These are phyloP conservation scores for Rallus limicola DNA, from an alignment of 2,113 vertebrate genomes.

Conservation along the genomic window DNA sequence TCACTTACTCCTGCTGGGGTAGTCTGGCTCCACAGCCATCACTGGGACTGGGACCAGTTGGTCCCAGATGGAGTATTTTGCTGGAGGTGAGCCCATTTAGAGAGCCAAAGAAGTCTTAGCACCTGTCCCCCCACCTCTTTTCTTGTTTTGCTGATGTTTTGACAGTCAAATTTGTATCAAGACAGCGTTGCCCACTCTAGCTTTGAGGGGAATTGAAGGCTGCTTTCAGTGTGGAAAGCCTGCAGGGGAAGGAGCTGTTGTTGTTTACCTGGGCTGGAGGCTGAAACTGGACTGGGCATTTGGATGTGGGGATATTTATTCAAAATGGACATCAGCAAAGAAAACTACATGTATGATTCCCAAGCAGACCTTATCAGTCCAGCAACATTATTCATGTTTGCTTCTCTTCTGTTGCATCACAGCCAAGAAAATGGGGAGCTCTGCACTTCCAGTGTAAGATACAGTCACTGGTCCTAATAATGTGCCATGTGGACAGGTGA, in stretches of 20 bases:
- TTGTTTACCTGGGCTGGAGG: background rate
- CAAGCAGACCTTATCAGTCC: background rate
- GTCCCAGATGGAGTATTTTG: background rate
- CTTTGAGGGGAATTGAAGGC: background rate
- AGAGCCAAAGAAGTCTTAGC: background rate
- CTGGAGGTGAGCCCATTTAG: background rate
- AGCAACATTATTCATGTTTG: background rate
- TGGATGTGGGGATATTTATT: background rate
- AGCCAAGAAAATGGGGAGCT: background rate
- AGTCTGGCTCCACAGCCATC: background rate
- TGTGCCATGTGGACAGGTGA: background rate
- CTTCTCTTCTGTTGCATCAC: background rate
- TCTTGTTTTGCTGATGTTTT: background rate
- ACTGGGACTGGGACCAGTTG: background rate
- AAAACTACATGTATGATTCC: background rate
- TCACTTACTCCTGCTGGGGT: background rate
- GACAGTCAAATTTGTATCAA: background rate
- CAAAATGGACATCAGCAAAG: background rate
- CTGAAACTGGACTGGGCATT: background rate
- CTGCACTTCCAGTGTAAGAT: background rate
- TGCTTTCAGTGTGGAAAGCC: background rate
- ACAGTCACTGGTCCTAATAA: background rate
- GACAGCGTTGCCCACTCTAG: background rate
- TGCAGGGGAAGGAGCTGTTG: background rate
- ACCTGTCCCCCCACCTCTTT: background rate